phyloP scores from a whole-genome alignment of 2,888 invertebrate species.

The Ophonus ardosiacus region DNA sequence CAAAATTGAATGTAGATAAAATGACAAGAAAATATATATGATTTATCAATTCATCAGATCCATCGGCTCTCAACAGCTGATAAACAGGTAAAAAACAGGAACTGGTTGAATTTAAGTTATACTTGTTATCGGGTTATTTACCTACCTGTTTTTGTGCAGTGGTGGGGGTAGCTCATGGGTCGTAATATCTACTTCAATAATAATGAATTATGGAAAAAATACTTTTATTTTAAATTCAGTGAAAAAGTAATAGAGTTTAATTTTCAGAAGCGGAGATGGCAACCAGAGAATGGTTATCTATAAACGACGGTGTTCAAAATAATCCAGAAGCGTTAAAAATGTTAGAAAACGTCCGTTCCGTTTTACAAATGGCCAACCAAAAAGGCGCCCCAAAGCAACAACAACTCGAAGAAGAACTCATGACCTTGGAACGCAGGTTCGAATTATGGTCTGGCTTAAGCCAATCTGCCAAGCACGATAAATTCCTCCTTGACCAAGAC shows the following conservation, averaged over 20 bases:
- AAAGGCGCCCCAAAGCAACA: slow-evolving; percentile 73
- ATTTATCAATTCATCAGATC: too few relatives aligned
- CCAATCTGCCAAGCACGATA: background rate
- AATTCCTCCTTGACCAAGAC: background rate
- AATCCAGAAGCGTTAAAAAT: slow-evolving; percentile 77
- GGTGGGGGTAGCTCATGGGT: too few relatives aligned
- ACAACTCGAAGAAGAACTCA: slow-evolving; percentile 75
- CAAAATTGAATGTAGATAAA: too few relatives aligned
- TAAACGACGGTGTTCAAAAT: slow-evolving; percentile 71
- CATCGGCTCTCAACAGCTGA: too few relatives aligned
- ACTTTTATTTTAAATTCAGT: background rate
- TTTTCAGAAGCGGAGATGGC: slow-evolving; percentile 78
- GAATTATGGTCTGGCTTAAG: slow-evolving; percentile 74
- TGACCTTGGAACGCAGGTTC: slow-evolving; percentile 75
- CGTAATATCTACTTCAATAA: too few relatives aligned
- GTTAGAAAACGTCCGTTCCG: slow-evolving; percentile 77
- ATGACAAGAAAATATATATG: too few relatives aligned
- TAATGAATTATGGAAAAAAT: slow-evolving; percentile 2
- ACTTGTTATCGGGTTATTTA: too few relatives aligned
- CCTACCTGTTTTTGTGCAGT: too few relatives aligned
- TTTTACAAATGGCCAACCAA: slow-evolving; percentile 76
- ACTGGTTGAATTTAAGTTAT: too few relatives aligned
- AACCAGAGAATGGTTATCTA: slow-evolving; percentile 78
- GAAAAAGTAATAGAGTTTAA: background rate
- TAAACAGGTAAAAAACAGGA: too few relatives aligned